Percentiles rank a stretch among this genome's conserved stretches.
phyloP scores from a whole-genome alignment of 2,797 vertebrate genomes.

The Thripadectes ignobilis region DNA sequence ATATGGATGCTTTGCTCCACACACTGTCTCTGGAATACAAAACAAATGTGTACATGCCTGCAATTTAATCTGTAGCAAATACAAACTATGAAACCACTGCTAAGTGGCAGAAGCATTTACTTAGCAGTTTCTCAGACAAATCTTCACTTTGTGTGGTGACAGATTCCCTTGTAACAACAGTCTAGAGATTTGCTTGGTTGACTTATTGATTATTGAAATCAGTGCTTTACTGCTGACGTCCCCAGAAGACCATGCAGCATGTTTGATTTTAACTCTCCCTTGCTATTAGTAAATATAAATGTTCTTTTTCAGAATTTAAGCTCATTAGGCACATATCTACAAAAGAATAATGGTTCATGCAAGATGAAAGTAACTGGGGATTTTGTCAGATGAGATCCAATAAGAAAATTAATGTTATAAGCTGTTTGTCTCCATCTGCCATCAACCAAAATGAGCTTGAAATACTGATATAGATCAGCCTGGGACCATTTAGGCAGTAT shows the following conservation, averaged over 20 bases:
- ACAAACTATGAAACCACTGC: not conserved
- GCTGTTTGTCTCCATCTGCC: conserved; percentile 27
- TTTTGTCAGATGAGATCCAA: conserved; percentile 48
- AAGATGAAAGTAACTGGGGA: not conserved
- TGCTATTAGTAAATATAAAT: conserved; percentile 34
- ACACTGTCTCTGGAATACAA: not conserved
- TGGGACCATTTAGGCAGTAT: not conserved
- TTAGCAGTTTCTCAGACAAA: conserved; percentile 30
- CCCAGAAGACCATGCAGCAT: conserved; percentile 1
- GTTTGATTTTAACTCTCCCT: conserved; percentile 51
- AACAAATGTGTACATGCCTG: not conserved
- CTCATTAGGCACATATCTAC: conserved; percentile 8
- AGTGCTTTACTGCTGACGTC: conserved; percentile 1
- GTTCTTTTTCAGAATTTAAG: conserved; percentile 45
- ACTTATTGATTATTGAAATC: conserved; percentile 66
- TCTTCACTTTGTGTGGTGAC: not conserved
- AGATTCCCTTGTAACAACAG: conserved; percentile 27
- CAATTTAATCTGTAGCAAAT: not conserved
- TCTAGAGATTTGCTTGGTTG: conserved; percentile 48
- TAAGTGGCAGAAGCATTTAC: conserved; percentile 40
- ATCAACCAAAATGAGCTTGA: conserved; percentile 13
- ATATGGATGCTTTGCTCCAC: not conserved
- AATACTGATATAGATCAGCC: not conserved
- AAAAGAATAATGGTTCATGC: not conserved
- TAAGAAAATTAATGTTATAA: conserved; percentile 34